Evolutionary conservation across 2,888 invertebrate genomes (phyloP), one percentile per base, ranked within the genome.

Genomic region (Timema podura): DNA sequence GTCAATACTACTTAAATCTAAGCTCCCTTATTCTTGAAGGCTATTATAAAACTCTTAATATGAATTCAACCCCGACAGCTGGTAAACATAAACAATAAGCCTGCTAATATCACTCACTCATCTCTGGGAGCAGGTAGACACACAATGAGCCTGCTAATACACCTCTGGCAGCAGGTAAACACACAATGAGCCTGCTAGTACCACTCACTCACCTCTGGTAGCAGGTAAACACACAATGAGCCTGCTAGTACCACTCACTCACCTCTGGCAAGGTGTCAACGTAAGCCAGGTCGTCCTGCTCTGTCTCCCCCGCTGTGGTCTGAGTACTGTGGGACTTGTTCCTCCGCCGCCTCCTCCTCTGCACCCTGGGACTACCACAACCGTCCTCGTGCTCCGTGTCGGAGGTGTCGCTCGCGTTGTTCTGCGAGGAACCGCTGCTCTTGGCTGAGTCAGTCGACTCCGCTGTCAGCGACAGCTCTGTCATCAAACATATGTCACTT

Each of bases 191-290:
- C 9, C 8, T 15, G 2, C 10, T n/a, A 49, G 16, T 68, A 8
- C 11, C 10, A 11, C 8, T 10, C 5, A 9, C 13, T 8, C 10
- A 47, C 11, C 67, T 9, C 67, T 65, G 13, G 13, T n/a, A 44
- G 44, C 7, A 66, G 48, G n/a, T n/a, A 66, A 66, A 66, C 7
- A 9, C 15, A 5, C 16, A 0, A 59, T 30, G 5, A 13, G 1
- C 16, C 11, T 5, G 5, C 59, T 59, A 16, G 44, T 9, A 13
- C 8, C 44, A n/a, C n/a, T 11, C 30, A 54, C 74, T 72, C 79
- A 93, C 93, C 88, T 95, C 94, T 6, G 94, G 94, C 76, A 95
- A 82, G 2, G 92, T 93, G 80, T 94, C 94, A 54, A 92, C 88
- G 78, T 94, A 93, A 11, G 91, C 88, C 68, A 93, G 83, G 78